Evolutionary conservation across 1,140 invertebrate species (phyloP), one percentile per base, ranked within the genome.

Genomic region (Geopemphigus sp.): DNA sequence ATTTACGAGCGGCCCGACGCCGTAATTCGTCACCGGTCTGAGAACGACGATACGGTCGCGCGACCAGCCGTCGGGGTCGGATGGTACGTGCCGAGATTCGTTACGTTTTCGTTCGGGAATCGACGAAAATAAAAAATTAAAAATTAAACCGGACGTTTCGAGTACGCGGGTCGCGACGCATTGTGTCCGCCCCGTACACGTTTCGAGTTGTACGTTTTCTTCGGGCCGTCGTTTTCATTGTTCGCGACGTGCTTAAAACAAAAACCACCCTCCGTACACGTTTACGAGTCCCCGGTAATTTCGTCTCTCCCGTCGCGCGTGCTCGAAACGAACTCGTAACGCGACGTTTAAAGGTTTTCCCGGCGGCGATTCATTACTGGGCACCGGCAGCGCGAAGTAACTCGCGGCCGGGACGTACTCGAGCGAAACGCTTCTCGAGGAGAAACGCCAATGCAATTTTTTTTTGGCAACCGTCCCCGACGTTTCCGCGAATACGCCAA

Each of bases 61-160:
- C 29, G 61, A 39, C n/a, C n/a, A 19, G 61, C 1, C 17, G 8
- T 5, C 11, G 5, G 39, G 1, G 14, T 3, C 32, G 32, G 32
- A 39, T n/a, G 32, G 8, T 8, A 39, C 32, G n/a, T 8, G 32
- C 8, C 8, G 32, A 39, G 3, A 39, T 8, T 39, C 32, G 32
- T 39, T 39, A 39, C 8, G 8, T 39, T 39, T 39, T 39, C 32
- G 32, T 39, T 3, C 8, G 3, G 32, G 32, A 39, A 39, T 39
- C n/a, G n/a, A n/a, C n/a, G n/a, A n/a, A 29, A 10, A 19, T 19
- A 47, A 68, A 63, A 63, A 47, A 68, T 45, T 6, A 11, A 66
- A 68, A 68, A 47, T 68, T 68, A 68, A 45, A 68, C 64, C 8
- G n/a, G 39, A 47, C 64, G 47, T n/a, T 68, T 68, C 22, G 32